Conservation (phyloP, 2,797 vertebrate species). For the Poliocrania exsul region DNA sequence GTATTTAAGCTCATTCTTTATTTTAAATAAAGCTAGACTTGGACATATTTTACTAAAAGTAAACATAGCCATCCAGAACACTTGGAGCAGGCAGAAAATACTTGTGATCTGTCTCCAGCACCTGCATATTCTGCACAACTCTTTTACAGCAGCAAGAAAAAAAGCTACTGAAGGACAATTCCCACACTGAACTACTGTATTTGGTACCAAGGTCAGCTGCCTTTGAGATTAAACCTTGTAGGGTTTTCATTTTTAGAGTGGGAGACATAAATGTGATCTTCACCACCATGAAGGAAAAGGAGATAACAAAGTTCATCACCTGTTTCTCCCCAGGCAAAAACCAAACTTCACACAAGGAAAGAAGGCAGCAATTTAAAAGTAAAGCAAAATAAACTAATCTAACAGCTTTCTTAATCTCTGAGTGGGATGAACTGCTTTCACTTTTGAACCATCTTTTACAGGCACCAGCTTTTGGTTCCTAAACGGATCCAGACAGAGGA, state of each 20-base stretch:
- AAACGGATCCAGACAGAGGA: not conserved
- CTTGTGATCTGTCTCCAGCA: not conserved
- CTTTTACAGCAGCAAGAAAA: not conserved
- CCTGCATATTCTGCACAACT: not conserved
- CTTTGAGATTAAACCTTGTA: not conserved
- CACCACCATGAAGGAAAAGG: not conserved
- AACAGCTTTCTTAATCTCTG: not conserved
- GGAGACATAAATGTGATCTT: not conserved
- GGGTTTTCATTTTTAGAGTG: not conserved
- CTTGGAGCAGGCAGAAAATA: not conserved
- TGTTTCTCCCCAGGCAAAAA: not conserved
- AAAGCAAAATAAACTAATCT: not conserved
- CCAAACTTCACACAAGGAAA: not conserved
- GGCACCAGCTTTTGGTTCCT: not conserved
- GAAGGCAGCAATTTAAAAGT: not conserved
- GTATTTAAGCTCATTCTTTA: not conserved
- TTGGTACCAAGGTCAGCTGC: not conserved
- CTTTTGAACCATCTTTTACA: not conserved
- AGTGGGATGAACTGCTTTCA: not conserved
- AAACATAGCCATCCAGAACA: not conserved
- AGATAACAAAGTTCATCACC: not conserved
- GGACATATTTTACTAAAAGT: not conserved
- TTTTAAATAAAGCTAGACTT: not conserved
- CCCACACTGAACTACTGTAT: not conserved
- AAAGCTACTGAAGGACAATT: not conserved